Conservation (phyloP, 2,113 vertebrate species). For the Reinhardtius hippoglossoides region DNA sequence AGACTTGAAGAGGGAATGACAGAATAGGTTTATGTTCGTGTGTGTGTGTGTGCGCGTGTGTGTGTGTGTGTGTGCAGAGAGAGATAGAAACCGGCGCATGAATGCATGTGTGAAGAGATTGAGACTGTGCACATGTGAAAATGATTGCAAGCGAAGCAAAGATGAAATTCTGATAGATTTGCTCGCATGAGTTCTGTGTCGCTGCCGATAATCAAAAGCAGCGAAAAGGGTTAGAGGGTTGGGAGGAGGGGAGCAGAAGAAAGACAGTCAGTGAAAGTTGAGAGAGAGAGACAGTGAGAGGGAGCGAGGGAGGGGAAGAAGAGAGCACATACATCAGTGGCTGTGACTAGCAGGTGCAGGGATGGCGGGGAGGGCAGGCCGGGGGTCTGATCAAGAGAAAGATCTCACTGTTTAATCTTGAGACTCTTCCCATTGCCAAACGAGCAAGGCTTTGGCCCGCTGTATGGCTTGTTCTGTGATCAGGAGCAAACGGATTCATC, state of each 20-base stretch:
- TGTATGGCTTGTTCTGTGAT: constrained; percentile 77
- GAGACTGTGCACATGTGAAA: constrained; percentile 37
- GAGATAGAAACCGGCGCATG: background rate
- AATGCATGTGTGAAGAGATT: constrained; percentile 14
- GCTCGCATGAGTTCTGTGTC: constrained; percentile 55
- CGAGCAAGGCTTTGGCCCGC: constrained; percentile 68
- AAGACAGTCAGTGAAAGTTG: constrained; percentile 71
- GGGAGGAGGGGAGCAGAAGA: constrained; percentile 34
- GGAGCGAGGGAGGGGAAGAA: constrained; percentile 29
- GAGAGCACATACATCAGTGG: constrained; percentile 69
- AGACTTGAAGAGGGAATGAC: constrained; percentile 33
- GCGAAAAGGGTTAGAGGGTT: constrained; percentile 16
- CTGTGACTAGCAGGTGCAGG: constrained; percentile 80
- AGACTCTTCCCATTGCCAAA: constrained; percentile 72
- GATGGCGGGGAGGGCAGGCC: constrained; percentile 62
- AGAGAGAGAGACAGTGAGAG: constrained; percentile 32
- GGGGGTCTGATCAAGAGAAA: constrained; percentile 78
- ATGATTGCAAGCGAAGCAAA: constrained; percentile 45
- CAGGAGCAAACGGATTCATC: constrained; percentile 76
- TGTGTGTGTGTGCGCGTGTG: background rate
- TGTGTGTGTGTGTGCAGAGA: background rate
- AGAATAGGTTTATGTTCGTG: constrained; percentile 26
- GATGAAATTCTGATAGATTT: constrained; percentile 69
- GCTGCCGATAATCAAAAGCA: constrained; percentile 74
- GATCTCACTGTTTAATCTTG: constrained; percentile 82